phyloP scores from a whole-genome alignment of 92 coral and sea anemone species.

The Epizoanthus stellaris region DNA sequence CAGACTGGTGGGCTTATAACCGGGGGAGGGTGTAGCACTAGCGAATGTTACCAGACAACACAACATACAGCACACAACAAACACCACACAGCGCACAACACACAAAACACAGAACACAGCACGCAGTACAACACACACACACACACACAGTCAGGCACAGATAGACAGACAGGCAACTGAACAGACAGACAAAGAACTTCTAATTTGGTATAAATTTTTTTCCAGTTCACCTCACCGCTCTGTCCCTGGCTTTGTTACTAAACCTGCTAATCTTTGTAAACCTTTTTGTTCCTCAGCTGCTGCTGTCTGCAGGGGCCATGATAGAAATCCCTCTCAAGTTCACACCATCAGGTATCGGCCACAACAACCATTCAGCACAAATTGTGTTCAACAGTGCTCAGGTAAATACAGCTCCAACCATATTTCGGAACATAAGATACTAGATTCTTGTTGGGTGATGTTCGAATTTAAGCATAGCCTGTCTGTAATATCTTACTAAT shows the following conservation, averaged over 20 bases:
- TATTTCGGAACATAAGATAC: neutral
- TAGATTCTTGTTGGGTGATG: neutral
- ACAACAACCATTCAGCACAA: slow-evolving; percentile 82
- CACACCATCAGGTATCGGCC: slow-evolving; percentile 93
- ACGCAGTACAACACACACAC: neutral
- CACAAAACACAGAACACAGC: too few species aligned
- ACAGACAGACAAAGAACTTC: neutral
- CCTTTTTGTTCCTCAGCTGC: slow-evolving; percentile 53
- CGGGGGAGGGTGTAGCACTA: too few species aligned
- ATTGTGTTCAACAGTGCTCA: slow-evolving; percentile 86
- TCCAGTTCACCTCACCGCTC: too few species aligned
- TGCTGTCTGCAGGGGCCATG: slow-evolving; percentile 68
- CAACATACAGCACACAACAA: too few species aligned
- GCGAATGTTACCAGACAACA: too few species aligned
- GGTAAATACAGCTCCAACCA: slow-evolving; percentile 56
- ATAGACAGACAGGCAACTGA: neutral
- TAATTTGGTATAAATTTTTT: too few species aligned
- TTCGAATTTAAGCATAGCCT: too few species aligned
- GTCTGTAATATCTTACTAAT: too few species aligned
- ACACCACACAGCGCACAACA: too few species aligned
- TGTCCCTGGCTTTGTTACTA: too few species aligned
- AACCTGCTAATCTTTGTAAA: neutral
- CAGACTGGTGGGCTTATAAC: too few species aligned
- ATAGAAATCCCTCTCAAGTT: slow-evolving; percentile 93
- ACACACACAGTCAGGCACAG: neutral